These are phyloP conservation scores for Ceratitis capitata DNA, from an alignment of 1,140 invertebrate genomes.

Conservation along the genomic window DNA sequence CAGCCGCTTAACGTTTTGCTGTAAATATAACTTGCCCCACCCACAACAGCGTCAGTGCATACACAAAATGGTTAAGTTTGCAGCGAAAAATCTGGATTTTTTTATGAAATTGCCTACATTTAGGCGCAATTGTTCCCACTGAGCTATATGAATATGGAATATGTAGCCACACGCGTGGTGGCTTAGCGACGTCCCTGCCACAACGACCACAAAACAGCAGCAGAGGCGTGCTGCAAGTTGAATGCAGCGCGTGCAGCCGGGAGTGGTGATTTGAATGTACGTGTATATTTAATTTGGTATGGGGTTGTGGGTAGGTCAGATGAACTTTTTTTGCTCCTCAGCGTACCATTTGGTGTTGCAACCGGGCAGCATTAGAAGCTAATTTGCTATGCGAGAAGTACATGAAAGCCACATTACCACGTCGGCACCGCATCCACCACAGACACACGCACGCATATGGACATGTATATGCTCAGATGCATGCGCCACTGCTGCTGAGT, in stretches of 20 bases:
- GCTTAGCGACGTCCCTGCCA: neutral
- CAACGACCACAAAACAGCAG: neutral
- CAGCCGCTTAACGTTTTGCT: neutral
- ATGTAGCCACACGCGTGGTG: neutral
- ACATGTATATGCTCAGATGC: neutral
- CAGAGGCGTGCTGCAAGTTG: neutral
- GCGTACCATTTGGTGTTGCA: neutral
- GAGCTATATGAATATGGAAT: too few species aligned
- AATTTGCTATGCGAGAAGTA: constrained; percentile 15
- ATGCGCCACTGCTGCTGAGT: neutral
- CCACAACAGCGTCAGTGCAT: neutral
- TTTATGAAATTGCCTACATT: neutral
- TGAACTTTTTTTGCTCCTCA: neutral
- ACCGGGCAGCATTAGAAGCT: neutral
- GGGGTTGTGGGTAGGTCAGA: too few species aligned
- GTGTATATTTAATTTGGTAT: too few species aligned
- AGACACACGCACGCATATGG: neutral
- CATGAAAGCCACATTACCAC: neutral
- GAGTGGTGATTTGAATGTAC: neutral
- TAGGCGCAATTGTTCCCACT: neutral
- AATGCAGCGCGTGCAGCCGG: neutral
- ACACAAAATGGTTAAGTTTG: neutral
- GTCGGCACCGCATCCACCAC: neutral
- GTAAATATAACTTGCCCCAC: neutral
- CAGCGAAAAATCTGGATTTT: neutral